Base-by-base conservation (phyloP, 2,888 invertebrate species). In the Autographa gamma region DNA sequence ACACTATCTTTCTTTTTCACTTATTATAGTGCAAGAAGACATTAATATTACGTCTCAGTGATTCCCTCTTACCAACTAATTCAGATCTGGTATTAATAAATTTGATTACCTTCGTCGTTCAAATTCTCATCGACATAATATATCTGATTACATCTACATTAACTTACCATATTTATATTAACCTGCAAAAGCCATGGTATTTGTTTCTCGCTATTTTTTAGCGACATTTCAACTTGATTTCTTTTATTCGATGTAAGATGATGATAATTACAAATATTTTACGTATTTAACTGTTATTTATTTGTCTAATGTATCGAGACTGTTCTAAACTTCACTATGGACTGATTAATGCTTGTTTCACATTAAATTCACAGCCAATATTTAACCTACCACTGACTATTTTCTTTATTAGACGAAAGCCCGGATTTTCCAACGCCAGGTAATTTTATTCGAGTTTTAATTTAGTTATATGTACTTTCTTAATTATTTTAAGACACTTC, bases 361-460 rank as follows among this genome's bases (percentile, higher is more conserved):
- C 89, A 89, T 90, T 90, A 85, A 87, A 85, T 92, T 95, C 95
- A 95, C 95, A 95, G 95, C 95, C 95, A 91, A 90, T 91, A 90
- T 92, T 91, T 88, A 87, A 84, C 82, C 92, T 94, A 94, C 89
- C 77, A 83, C 86, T 80, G 81, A 74, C 66, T 76, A 69, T 69
- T 69, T 73, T 19, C 16, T 66, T 63, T 56, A 71, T 63, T 56
- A 71, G 32, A 66, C 14, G 52, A 59, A 65, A 3, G 25, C 25
- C 25, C 25, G 25, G 25, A 2, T 25, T 25, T 25, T 25, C 25
- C 25, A 25, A 25, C 25, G 25, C 25, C 25, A 25, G 25, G 3
- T 25, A 25, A 25, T 25, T 25, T 25, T 25, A 25, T 25, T 3
- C 3, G 25, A 25, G 25, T 1, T n/a, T n/a, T n/a, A n/a, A n/a